Percentiles rank a stretch among this genome's conserved stretches.
These are phyloP conservation scores for Coccyzus lansbergi DNA, from an alignment of 2,797 vertebrate genomes.

Conservation along the genomic window DNA sequence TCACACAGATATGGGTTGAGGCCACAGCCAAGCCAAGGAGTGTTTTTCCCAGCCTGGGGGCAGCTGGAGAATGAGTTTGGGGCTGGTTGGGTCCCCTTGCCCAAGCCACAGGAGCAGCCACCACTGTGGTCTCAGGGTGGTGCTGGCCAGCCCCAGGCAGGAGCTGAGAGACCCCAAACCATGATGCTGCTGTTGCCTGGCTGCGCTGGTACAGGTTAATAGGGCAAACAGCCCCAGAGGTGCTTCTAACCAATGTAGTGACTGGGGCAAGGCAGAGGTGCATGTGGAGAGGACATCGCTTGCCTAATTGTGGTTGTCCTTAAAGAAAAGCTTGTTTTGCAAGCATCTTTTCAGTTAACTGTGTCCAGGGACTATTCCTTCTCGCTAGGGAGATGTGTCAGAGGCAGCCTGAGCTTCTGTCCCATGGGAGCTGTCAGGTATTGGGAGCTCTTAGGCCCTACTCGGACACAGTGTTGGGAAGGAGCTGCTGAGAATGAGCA, in stretches of 20 bases:
- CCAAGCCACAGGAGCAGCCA: fast-evolving
- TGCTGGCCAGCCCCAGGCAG: background rate
- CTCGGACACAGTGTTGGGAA: fast-evolving
- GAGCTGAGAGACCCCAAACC: background rate
- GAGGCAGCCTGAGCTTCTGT: fast-evolving
- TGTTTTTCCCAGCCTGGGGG: background rate
- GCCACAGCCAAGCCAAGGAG: background rate
- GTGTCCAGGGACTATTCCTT: background rate
- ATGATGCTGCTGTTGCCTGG: fast-evolving
- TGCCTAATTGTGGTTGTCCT: fast-evolving
- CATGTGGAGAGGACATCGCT: fast-evolving
- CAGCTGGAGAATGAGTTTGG: background rate
- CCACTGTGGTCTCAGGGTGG: background rate
- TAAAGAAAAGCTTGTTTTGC: background rate
- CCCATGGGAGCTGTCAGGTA: background rate
- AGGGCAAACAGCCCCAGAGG: fast-evolving
- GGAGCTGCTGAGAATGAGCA: background rate
- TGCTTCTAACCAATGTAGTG: fast-evolving
- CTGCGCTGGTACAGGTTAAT: fast-evolving
- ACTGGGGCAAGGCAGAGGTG: fast-evolving
- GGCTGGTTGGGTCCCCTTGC: background rate
- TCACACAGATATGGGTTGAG: background rate
- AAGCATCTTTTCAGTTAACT: fast-evolving
- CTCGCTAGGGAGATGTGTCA: fast-evolving
- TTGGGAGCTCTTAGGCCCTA: background rate